Conservation (phyloP, 2,888 invertebrate genomes). For the Allacma fusca region DNA sequence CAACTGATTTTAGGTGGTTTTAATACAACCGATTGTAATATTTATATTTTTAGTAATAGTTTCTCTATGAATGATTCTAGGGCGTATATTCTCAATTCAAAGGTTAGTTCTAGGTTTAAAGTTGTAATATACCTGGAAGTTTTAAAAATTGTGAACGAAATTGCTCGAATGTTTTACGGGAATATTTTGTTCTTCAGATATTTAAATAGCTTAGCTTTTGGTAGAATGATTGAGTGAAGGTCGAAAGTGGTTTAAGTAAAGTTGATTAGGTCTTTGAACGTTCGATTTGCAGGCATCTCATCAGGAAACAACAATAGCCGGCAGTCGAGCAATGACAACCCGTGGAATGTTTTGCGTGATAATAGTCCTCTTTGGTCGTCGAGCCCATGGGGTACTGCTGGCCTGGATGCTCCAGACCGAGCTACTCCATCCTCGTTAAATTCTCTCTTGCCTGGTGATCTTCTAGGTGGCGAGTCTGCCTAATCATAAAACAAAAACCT, state of each 20-base stretch:
- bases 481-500: conserved; percentile 35
- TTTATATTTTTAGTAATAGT: too few relatives aligned
- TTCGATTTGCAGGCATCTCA: conserved; percentile 37
- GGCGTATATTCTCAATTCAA: too few relatives aligned
- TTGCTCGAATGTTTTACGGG: too few relatives aligned
- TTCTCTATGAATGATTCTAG: too few relatives aligned
- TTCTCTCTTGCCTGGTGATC: conserved; percentile 86
- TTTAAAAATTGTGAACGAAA: too few relatives aligned
- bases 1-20: too few relatives aligned
- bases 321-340: conserved; percentile 64
- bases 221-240: not conserved
- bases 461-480: conserved; percentile 81
- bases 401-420: conserved; percentile 76
- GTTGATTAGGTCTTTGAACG: conserved; percentile 28
- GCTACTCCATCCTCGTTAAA: conserved; percentile 85
- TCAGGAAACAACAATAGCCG: conserved; percentile 42
- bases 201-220: not conserved
- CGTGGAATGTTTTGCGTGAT: conserved; percentile 67
- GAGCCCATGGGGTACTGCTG: conserved; percentile 66
- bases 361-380: conserved; percentile 71
- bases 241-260: not conserved
- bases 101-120: too few relatives aligned
- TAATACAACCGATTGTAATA: too few relatives aligned
- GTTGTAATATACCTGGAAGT: too few relatives aligned
- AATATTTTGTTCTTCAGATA: too few relatives aligned